A percentile compares a stretch with the other conserved stretches of the same genome.
Evolutionary conservation across 1,140 invertebrate species (phyloP).

Genomic region (Drosophila sechellia): DNA sequence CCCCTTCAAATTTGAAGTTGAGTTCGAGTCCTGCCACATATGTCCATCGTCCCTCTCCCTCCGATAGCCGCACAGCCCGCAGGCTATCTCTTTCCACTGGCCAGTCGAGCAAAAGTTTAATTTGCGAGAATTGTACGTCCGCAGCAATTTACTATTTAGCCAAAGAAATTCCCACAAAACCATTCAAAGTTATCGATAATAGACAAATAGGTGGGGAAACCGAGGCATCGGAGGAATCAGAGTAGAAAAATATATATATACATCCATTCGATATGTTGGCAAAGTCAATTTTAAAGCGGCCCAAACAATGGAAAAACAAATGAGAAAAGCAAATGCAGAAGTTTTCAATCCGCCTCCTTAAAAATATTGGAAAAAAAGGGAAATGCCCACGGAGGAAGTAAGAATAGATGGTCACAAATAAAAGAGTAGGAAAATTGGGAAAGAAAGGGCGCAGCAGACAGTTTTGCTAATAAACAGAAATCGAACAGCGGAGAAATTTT

Average conservation of each 20-base stretch:
- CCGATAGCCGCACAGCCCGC: neutral
- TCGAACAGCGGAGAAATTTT: conserved; percentile 33
- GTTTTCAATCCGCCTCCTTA: neutral
- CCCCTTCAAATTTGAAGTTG: conserved; percentile 19
- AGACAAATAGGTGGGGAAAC: conserved; percentile 5
- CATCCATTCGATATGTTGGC: conserved; percentile 19
- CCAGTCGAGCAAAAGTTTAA: conserved; percentile 38
- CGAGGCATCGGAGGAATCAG: neutral
- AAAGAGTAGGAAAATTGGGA: conserved; percentile 4
- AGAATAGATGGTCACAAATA: neutral
- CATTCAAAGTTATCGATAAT: conserved; percentile 43
- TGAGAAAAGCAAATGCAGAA: conserved; percentile 25
- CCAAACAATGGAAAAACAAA: conserved; percentile 41
- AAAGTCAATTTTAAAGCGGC: conserved; percentile 46
- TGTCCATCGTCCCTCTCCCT: conserved; percentile 10
- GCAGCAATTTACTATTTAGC: conserved; percentile 57
- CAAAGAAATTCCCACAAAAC: conserved; percentile 44
- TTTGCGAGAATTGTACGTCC: conserved; percentile 31
- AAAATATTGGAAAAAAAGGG: conserved; percentile 3
- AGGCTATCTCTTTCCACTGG: conserved; percentile 3
- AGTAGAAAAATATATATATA: neutral
- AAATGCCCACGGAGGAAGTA: conserved; percentile 5
- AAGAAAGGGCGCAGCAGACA: conserved; percentile 9
- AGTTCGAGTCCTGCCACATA: conserved; percentile 34
- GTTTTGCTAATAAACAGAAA: conserved; percentile 54